Percentiles rank a stretch among this genome's conserved stretches.
Conservation (phyloP, 2,113 vertebrate species). For the Empidonax alnorum region DNA sequence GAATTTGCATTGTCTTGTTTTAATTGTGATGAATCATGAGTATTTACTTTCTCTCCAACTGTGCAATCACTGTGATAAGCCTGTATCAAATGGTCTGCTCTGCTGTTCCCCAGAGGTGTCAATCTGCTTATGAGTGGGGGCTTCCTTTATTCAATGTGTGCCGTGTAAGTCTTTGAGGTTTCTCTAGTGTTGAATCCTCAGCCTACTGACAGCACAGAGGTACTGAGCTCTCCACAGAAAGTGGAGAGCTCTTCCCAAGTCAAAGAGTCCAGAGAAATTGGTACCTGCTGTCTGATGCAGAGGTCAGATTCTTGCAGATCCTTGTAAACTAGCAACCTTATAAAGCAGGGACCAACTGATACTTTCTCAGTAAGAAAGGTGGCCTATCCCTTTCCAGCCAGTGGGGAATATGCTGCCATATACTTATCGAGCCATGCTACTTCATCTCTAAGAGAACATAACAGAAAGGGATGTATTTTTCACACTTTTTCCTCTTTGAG, state of each 20-base stretch:
- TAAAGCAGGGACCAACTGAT: background rate
- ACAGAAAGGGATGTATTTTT: background rate
- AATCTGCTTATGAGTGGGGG: background rate
- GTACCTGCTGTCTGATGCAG: background rate
- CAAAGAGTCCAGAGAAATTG: background rate
- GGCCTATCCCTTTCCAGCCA: background rate
- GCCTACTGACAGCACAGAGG: background rate
- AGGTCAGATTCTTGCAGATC: background rate
- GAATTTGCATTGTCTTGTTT: background rate
- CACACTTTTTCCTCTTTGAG: background rate
- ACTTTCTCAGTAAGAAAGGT: background rate
- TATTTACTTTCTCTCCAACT: background rate
- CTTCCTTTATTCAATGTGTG: background rate
- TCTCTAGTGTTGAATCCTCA: background rate
- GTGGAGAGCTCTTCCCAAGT: background rate
- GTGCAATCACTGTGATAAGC: background rate
- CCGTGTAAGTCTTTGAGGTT: background rate
- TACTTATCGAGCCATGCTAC: rapidly evolving
- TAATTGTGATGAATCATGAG: background rate
- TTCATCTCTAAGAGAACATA: background rate
- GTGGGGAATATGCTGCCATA: background rate
- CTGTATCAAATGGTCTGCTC: background rate
- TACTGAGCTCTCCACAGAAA: background rate
- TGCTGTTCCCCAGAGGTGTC: background rate
- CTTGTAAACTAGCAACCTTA: background rate